Evolutionary conservation across 2,888 invertebrate species (phyloP).

Genomic region (Leucozona laternaria): DNA sequence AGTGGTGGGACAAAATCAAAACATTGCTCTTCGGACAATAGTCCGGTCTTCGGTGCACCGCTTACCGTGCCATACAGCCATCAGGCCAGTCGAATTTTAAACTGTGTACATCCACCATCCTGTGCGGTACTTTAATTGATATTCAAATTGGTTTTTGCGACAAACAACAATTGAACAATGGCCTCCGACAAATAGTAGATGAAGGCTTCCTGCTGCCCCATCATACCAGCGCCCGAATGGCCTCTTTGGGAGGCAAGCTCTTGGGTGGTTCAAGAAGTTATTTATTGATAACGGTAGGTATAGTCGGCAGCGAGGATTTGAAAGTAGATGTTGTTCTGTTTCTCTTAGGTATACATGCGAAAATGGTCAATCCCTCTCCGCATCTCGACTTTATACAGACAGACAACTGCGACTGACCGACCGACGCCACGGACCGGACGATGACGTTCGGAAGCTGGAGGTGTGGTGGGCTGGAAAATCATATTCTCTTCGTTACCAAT

Average conservation of each 20-base stretch:
- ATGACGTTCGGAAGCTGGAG: conserved; percentile 13
- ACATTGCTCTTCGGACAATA: conserved; percentile 14
- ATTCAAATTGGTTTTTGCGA: conserved; percentile 70
- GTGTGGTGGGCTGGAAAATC: conserved; percentile 28
- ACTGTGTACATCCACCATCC: conserved; percentile 36
- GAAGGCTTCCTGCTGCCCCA: background rate
- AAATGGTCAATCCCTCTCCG: conserved; percentile 28
- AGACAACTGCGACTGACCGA: background rate
- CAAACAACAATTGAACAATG: conserved; percentile 60
- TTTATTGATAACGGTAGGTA: conserved; percentile 69
- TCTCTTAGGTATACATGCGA: background rate
- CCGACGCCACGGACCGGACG: too few species aligned
- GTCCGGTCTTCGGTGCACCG: too few species aligned
- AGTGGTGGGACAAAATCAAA: conserved; percentile 49
- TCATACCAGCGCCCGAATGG: background rate
- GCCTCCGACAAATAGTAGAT: conserved; percentile 14
- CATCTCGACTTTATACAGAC: background rate
- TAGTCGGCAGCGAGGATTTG: conserved; percentile 30
- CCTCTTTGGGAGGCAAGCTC: conserved; percentile 42
- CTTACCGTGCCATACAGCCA: background rate
- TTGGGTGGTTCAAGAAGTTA: conserved; percentile 68
- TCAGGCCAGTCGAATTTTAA: conserved; percentile 1
- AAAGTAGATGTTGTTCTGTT: conserved; percentile 40
- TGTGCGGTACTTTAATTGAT: conserved; percentile 65
- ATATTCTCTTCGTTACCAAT: conserved; percentile 66